phyloP scores from a whole-genome alignment of 2,888 invertebrate genomes.

The Hetaerina titia region DNA sequence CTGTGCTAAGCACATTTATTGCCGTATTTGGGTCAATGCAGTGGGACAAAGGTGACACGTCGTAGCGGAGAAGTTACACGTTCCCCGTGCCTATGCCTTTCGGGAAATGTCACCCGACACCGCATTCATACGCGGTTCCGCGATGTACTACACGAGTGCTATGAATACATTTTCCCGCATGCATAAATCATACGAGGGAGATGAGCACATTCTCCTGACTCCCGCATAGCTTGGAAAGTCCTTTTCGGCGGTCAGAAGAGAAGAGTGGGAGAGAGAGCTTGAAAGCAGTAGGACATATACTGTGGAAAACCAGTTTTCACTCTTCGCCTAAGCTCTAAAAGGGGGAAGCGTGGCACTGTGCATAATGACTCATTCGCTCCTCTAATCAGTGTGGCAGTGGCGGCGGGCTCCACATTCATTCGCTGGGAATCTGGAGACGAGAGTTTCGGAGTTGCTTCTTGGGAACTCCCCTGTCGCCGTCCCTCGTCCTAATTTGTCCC shows the following conservation, averaged over 20 bases:
- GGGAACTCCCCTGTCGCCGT: not conserved
- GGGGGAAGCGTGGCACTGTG: conserved; percentile 42
- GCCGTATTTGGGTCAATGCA: not conserved
- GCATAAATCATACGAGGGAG: conserved; percentile 48
- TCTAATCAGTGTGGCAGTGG: conserved; percentile 42
- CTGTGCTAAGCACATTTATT: too few species aligned
- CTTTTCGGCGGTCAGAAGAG: not conserved
- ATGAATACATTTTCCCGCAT: conserved; percentile 37
- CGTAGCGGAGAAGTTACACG: not conserved
- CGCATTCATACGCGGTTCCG: conserved; percentile 25
- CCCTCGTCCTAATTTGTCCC: conserved; percentile 57
- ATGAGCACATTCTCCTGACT: not conserved
- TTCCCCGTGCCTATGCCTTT: not conserved
- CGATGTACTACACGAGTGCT: not conserved
- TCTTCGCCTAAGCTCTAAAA: conserved; percentile 23
- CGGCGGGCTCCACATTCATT: conserved; percentile 9
- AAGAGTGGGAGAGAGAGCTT: not conserved
- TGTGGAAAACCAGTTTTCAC: conserved; percentile 48
- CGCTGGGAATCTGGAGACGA: not conserved
- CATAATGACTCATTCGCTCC: conserved; percentile 57
- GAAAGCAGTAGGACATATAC: not conserved
- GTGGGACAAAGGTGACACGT: not conserved
- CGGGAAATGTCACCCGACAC: not conserved
- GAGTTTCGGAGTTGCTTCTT: conserved; percentile 45
- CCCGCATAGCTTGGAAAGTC: not conserved